Base-by-base conservation (phyloP, 2,888 invertebrate genomes). In the Phytoseiulus persimilis region DNA sequence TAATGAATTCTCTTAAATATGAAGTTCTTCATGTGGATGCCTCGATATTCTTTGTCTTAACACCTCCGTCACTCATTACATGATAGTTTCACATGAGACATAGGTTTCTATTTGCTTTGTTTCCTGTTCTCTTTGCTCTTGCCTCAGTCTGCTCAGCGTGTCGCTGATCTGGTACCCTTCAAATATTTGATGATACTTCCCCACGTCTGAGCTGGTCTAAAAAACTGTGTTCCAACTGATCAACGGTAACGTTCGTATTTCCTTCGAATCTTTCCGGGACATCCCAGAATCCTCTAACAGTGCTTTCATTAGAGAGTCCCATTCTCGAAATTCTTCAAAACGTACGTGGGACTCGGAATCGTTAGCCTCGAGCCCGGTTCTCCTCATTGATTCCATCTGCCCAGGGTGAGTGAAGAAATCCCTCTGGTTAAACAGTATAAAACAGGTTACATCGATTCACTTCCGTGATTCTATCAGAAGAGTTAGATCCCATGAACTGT, bases 211-310 rank as follows among this genome's bases (percentile, higher is more conserved):
- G 65, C 65, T 65, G 65, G 65, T 11, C 65, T 65, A 65, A 65
- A 65, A 65, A 65, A 65, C 65, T 65, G 65, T 65, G 65, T 65
- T 65, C 65, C 65, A 65, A 65, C 65, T 65, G 65, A 65, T 65
- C 65, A 65, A 65, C 65, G 65, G 28, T 65, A 18, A 65, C 65
- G 65, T 14, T 65, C 65, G 65, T 28, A 65, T 14, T 65, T 65
- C 14, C 65, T 65, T 28, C 65, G 18, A 65, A 11, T 14, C 18
- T 65, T 18, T 23, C 18, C 65, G 65, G 65, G 18, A 18, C 2
- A 2, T 65, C 65, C 65, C 1, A 14, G 18, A 65, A 65, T 18
- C 18, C 65, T 9, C 39, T 39, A 39, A 39, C 39, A 39, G 39
- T 39, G 39, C 39, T 39, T 39, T 39, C 39, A 39, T 39, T 39